Conservation (phyloP, 2,113 vertebrate species). For the Paralichthys olivaceus region DNA sequence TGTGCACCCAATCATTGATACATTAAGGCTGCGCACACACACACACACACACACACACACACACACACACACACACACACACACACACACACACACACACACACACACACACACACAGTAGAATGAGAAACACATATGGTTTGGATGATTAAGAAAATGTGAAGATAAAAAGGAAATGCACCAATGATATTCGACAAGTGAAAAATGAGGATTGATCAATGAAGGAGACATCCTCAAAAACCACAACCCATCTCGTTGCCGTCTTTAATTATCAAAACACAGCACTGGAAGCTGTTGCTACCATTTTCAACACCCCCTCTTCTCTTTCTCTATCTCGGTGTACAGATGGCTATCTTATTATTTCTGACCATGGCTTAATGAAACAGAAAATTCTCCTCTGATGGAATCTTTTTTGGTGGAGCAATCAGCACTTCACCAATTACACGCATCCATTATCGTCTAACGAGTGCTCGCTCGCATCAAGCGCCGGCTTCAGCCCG, state of each 20-base stretch:
- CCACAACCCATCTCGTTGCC: slow-evolving; percentile 22
- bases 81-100: slow-evolving; percentile 13
- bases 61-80: slow-evolving; percentile 24
- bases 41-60: slow-evolving; percentile 14
- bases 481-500: slow-evolving; percentile 55
- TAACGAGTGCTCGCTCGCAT: slow-evolving; percentile 65
- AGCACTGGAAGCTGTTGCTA: slow-evolving; percentile 3
- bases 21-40: slow-evolving; percentile 56
- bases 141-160: slow-evolving; percentile 10
- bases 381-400: slow-evolving; percentile 74
- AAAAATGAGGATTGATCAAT: slow-evolving; percentile 2
- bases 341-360: slow-evolving; percentile 73
- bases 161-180: background rate
- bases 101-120: slow-evolving; percentile 16
- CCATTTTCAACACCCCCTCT: background rate
- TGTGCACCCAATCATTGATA: slow-evolving; percentile 52
- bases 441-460: slow-evolving; percentile 71
- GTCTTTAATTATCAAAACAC: slow-evolving; percentile 1
- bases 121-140: slow-evolving; percentile 24
- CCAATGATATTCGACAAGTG: background rate
- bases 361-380: slow-evolving; percentile 78
- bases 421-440: slow-evolving; percentile 74
- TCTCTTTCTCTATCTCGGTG: slow-evolving; percentile 24
- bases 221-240: background rate
- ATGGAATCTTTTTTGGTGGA: slow-evolving; percentile 67